phyloP scores from a whole-genome alignment of 2,797 vertebrate genomes.

The Crypturellus tataupa region DNA sequence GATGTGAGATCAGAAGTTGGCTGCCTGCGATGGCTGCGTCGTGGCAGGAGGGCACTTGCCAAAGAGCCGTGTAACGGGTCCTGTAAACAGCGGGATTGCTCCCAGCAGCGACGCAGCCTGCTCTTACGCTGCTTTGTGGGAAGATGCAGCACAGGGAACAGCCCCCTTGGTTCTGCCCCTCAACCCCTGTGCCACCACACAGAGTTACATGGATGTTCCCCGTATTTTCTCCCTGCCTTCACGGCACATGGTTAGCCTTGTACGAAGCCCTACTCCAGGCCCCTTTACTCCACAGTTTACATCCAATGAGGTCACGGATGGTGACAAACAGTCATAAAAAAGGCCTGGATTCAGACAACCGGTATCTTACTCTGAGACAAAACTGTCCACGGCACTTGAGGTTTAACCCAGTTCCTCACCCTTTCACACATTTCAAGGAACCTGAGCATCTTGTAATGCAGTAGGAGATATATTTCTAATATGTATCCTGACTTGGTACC shows the following conservation, averaged over 20 bases:
- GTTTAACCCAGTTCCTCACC: background rate
- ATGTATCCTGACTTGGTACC: slow-evolving; percentile 17
- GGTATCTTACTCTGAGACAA: background rate
- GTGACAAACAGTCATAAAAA: background rate
- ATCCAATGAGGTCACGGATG: background rate
- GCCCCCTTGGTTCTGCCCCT: background rate
- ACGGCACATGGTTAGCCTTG: background rate
- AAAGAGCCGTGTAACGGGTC: slow-evolving; percentile 13
- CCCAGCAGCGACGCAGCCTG: slow-evolving; percentile 47
- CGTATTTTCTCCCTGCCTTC: background rate
- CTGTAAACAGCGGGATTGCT: slow-evolving; percentile 32
- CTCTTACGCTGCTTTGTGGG: background rate
- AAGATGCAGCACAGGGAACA: background rate
- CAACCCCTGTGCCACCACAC: background rate
- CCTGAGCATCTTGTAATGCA: background rate
- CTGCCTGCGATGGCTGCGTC: background rate
- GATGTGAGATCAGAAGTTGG: slow-evolving; percentile 61
- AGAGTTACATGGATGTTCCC: background rate
- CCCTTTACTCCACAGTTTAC: background rate
- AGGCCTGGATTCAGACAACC: background rate
- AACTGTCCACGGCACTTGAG: background rate
- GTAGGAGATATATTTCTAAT: slow-evolving; percentile 48
- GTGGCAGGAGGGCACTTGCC: slow-evolving; percentile 60
- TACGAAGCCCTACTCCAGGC: background rate
- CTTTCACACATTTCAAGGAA: background rate